Percentiles rank a stretch among this genome's conserved stretches.
These are phyloP conservation scores for Trachurus trachurus DNA, from an alignment of 2,797 vertebrate genomes.

Conservation along the genomic window DNA sequence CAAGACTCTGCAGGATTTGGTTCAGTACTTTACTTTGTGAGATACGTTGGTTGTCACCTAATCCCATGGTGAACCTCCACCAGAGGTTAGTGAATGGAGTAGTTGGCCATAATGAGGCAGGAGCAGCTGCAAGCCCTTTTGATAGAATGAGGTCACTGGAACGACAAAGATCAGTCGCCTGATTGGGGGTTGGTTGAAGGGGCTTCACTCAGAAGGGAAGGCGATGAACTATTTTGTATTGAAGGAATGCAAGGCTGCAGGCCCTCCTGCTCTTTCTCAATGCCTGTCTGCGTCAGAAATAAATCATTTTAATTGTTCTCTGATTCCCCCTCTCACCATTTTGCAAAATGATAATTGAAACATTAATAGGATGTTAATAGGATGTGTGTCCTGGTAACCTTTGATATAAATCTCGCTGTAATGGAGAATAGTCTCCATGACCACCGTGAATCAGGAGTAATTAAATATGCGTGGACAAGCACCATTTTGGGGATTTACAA, in stretches of 20 bases:
- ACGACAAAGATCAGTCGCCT: slow-evolving; percentile 80
- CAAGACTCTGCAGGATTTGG: background rate
- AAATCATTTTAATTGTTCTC: slow-evolving; percentile 86
- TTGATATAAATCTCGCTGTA: slow-evolving; percentile 85
- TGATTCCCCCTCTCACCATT: slow-evolving; percentile 76
- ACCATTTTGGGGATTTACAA: slow-evolving; percentile 73
- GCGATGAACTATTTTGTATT: slow-evolving; percentile 77
- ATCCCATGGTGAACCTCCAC: slow-evolving; percentile 65
- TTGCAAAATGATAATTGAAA: slow-evolving; percentile 83
- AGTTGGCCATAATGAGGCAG: slow-evolving; percentile 80
- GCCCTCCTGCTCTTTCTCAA: slow-evolving; percentile 63
- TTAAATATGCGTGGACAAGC: slow-evolving; percentile 76
- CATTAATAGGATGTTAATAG: slow-evolving; percentile 86
- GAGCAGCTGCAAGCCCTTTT: slow-evolving; percentile 84
- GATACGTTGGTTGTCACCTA: slow-evolving; percentile 58
- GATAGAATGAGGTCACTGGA: slow-evolving; percentile 86
- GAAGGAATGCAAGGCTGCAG: slow-evolving; percentile 68
- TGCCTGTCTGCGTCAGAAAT: slow-evolving; percentile 77
- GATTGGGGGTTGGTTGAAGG: slow-evolving; percentile 74
- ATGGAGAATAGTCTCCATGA: slow-evolving; percentile 76
- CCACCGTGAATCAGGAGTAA: slow-evolving; percentile 76
- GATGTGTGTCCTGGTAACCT: slow-evolving; percentile 84
- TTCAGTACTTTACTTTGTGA: slow-evolving; percentile 18
- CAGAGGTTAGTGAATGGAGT: slow-evolving; percentile 78
- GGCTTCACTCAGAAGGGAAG: slow-evolving; percentile 71